Percentiles rank a stretch among this genome's conserved stretches.
Evolutionary conservation across 2,797 vertebrate genomes (phyloP).

Genomic region (Acipenser oxyrinchus): DNA sequence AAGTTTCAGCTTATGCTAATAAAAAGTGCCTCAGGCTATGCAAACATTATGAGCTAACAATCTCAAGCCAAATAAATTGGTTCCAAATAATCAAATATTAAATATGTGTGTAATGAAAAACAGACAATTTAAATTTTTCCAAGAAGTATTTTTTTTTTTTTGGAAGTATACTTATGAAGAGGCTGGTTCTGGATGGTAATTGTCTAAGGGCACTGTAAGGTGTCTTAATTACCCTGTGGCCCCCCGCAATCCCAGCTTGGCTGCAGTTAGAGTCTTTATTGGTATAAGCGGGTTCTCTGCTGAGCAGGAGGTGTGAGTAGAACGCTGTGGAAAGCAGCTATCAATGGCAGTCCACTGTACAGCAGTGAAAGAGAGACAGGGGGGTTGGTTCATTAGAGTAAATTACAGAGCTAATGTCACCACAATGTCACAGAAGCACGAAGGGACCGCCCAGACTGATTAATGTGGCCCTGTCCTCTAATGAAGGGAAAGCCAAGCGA

Average conservation of each 20-base stretch:
- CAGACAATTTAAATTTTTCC: too few relatives aligned
- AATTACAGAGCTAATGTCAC: conserved; percentile 34
- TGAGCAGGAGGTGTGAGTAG: neutral
- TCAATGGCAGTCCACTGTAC: too few relatives aligned
- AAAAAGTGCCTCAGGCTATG: conserved; percentile 1
- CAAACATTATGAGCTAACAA: too few relatives aligned
- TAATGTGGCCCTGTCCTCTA: conserved; percentile 32
- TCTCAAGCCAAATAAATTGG: too few relatives aligned
- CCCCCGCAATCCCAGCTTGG: neutral
- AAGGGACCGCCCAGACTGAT: conserved; percentile 39
- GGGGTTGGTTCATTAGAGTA: conserved; percentile 23
- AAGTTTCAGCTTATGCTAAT: conserved; percentile 13
- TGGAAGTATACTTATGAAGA: too few relatives aligned
- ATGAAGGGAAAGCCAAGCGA: conserved; percentile 35
- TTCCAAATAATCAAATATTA: too few relatives aligned
- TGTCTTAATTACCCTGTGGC: conserved; percentile 2
- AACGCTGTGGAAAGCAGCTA: neutral
- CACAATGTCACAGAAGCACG: conserved; percentile 39
- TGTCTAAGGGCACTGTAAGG: neutral
- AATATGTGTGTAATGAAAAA: too few relatives aligned
- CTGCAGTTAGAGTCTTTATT: neutral
- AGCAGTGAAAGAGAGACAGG: neutral
- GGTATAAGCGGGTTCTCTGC: neutral
- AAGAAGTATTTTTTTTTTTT: too few relatives aligned
- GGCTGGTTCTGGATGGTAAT: too few relatives aligned